Conservation (phyloP, 2,113 vertebrate species). For the Telmatochromis bifrenatus region DNA sequence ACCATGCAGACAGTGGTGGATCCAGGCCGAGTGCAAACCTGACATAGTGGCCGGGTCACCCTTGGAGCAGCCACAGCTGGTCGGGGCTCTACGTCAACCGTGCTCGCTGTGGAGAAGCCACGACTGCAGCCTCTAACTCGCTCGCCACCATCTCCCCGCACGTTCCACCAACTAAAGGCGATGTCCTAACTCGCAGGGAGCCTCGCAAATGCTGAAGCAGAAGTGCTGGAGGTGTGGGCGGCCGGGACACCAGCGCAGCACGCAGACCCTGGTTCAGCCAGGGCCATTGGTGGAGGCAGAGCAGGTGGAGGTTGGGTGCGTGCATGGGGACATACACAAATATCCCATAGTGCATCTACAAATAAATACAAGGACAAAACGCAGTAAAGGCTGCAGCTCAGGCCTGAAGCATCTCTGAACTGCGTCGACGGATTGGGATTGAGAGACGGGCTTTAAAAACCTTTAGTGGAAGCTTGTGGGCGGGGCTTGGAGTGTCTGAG, state of each 20-base stretch:
- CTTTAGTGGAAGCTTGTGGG: not conserved
- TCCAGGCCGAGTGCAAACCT: not conserved
- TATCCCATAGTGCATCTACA: accelerated
- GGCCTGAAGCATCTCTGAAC: not conserved
- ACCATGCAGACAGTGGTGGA: not conserved
- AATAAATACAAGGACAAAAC: not conserved
- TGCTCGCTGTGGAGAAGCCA: not conserved
- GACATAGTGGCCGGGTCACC: not conserved
- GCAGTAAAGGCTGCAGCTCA: not conserved
- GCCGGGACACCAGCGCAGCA: not conserved
- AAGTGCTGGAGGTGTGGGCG: not conserved
- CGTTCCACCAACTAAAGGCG: not conserved
- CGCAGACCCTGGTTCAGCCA: not conserved
- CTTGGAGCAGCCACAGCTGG: not conserved
- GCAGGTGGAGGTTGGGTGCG: accelerated
- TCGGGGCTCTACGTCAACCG: accelerated
- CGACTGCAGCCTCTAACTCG: not conserved
- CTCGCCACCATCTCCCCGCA: not conserved
- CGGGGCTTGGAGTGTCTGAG: not conserved
- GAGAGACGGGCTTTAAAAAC: not conserved
- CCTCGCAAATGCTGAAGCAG: not conserved
- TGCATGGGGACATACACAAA: not conserved
- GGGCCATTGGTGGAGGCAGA: not conserved
- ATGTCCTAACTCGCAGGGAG: not conserved
- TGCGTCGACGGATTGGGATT: not conserved